Percentiles rank a stretch among this genome's conserved stretches.
Evolutionary conservation across 2,113 vertebrate genomes (phyloP).

Genomic region (Archocentrus centrarchus): DNA sequence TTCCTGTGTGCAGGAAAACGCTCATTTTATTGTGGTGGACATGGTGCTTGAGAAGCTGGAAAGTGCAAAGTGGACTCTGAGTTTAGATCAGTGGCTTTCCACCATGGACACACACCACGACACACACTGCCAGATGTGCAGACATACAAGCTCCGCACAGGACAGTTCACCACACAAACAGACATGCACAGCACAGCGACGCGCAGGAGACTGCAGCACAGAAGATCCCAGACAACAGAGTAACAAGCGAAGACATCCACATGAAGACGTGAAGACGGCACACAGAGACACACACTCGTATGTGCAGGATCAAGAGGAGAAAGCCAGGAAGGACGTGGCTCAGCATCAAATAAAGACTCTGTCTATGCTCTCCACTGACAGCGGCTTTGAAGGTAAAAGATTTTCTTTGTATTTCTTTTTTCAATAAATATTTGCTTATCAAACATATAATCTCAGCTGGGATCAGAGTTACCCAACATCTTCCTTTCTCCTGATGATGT

Average conservation of each 20-base stretch:
- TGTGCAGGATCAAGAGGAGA: conserved; percentile 22
- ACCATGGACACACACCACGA: not conserved
- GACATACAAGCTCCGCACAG: not conserved
- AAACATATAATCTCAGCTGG: not conserved
- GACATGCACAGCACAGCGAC: not conserved
- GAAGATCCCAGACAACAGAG: not conserved
- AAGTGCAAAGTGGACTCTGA: conserved; percentile 81
- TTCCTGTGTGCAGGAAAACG: conserved; percentile 83
- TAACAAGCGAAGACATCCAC: not conserved
- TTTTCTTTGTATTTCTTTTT: not conserved
- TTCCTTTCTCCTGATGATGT: not conserved
- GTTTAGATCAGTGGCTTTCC: conserved; percentile 50
- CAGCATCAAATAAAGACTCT: conserved; percentile 60
- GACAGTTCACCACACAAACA: not conserved
- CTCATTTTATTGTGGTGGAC: conserved; percentile 89
- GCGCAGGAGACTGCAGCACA: not conserved
- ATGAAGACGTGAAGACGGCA: not conserved
- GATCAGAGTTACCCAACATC: not conserved
- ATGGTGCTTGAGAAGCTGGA: conserved; percentile 88
- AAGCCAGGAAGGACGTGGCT: conserved; percentile 1
- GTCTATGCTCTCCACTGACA: conserved; percentile 81
- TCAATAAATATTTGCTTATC: not conserved
- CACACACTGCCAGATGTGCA: not conserved
- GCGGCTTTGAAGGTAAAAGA: conserved; percentile 83
- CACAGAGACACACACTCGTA: not conserved